Evolutionary conservation across 2,888 invertebrate genomes (phyloP), one percentile per base, ranked within the genome.

Genomic region (Sphaerophoria taeniata): DNA sequence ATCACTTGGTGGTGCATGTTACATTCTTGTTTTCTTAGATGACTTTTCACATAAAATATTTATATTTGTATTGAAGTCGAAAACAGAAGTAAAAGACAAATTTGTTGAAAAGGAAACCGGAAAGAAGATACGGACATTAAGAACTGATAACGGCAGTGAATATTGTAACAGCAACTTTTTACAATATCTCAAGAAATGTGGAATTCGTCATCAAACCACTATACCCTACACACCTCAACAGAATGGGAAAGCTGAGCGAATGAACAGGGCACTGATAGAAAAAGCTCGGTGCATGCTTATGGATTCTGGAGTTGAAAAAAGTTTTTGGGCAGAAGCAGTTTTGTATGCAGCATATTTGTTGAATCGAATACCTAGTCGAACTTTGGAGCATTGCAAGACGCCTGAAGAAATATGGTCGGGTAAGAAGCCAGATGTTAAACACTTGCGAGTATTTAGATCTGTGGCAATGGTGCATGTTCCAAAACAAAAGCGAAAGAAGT

Each of bases 161-260:
- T 49, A 49, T 14, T 49, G 49, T 14, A 49, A 49, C 49, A 49
- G 16, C 14, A 49, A 49, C 16, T 49, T 49, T 14, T 14, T 49
- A 14, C 12, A 6, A n/a, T 49, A 49, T 49, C 16, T 49, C 5
- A 49, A n/a, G n/a, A 49, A 49, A 49, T 49, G 49, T 49, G 49
- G 49, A 49, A 49, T 49, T 14, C 49, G 49, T 49, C 49, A 49
- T 7, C 49, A 49, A n/a, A 49, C 14, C 6, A 49, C 49, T n/a
- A n/a, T 47, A 47, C 47, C 47, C 24, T 24, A 24, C 24, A 24
- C 24, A 24, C 24, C 24, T 24, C 24, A 24, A 24, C 24, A 24
- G 24, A 24, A 24, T 24, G 2, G 24, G 1, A 24, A 24, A 24
- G 24, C 24, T 24, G 24, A 24, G 24, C 24, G 24, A 2, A 24